These are phyloP conservation scores for Urocolius indicus DNA, from an alignment of 2,113 vertebrate species.

Conservation along the genomic window DNA sequence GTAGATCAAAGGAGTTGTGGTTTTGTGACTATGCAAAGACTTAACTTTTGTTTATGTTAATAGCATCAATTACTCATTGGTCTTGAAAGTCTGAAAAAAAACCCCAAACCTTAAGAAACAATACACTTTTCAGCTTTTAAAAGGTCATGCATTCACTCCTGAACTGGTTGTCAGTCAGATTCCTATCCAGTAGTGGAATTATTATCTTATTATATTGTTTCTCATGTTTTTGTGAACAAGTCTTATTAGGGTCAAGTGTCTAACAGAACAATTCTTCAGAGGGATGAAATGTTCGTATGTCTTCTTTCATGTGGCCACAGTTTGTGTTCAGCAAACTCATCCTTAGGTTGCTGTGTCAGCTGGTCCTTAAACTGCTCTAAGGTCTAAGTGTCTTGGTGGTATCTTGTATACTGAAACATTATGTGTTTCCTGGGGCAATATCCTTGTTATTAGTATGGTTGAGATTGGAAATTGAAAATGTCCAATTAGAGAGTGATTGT, in stretches of 20 bases:
- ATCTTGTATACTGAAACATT: not conserved
- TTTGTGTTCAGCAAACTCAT: conserved; percentile 26
- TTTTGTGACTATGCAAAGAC: conserved; percentile 58
- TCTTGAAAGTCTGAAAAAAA: conserved; percentile 50
- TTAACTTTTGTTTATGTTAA: conserved; percentile 55
- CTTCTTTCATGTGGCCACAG: conserved; percentile 51
- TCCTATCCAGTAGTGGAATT: conserved; percentile 3
- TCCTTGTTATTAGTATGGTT: not conserved
- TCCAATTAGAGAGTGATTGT: not conserved
- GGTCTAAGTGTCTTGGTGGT: not conserved
- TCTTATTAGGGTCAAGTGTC: conserved; percentile 36
- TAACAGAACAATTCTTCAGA: conserved; percentile 38
- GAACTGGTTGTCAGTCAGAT: conserved; percentile 16
- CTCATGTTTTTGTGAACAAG: conserved; percentile 26
- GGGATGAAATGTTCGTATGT: conserved; percentile 8
- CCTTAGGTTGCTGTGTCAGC: conserved; percentile 40
- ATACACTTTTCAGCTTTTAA: conserved; percentile 22
- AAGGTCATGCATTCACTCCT: conserved; percentile 7
- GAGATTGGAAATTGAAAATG: not conserved
- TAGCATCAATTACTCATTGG: conserved; percentile 52
- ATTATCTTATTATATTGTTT: not conserved
- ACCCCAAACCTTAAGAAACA: not conserved
- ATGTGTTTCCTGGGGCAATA: not conserved
- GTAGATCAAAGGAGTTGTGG: conserved; percentile 53
- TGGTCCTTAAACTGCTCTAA: not conserved